Conservation (phyloP, 1,140 invertebrate genomes). For the Eufriesea mexicana region DNA sequence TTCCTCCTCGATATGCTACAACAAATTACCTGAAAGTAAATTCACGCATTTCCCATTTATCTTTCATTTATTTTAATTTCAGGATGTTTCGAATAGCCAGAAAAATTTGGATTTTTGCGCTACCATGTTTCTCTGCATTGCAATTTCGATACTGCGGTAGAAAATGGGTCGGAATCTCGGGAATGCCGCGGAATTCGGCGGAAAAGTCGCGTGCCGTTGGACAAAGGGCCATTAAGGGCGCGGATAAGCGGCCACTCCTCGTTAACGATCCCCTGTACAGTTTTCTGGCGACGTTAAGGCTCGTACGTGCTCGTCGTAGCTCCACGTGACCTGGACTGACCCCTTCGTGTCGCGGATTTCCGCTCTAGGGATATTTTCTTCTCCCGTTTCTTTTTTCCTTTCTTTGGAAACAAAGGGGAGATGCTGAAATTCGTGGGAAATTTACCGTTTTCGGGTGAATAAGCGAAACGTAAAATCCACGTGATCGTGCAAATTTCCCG, state of each 20-base stretch:
- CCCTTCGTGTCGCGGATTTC: not conserved
- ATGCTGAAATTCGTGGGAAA: too few species aligned
- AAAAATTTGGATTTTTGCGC: not conserved
- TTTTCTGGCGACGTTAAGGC: constrained; percentile 23
- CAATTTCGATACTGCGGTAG: not conserved
- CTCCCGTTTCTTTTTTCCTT: too few species aligned
- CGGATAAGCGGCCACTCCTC: constrained; percentile 16
- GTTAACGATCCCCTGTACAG: constrained; percentile 27
- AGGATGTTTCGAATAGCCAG: not conserved
- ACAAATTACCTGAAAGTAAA: too few species aligned
- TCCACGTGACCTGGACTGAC: constrained; percentile 7
- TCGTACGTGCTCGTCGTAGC: not conserved
- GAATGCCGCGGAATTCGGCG: not conserved
- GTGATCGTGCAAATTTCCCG: too few species aligned
- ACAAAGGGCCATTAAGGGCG: constrained; percentile 20
- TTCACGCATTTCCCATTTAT: too few species aligned
- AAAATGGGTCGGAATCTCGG: not conserved
- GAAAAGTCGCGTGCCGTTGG: constrained; percentile 3
- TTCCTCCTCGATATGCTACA: too few species aligned
- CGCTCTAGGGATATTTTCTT: too few species aligned
- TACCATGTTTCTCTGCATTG: not conserved
- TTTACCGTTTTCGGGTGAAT: too few species aligned
- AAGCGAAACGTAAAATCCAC: too few species aligned
- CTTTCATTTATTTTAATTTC: not conserved
- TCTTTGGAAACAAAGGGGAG: not conserved